These are phyloP conservation scores for Sinotaia quadrata DNA, from an alignment of 2,888 invertebrate species.

Conservation along the genomic window DNA sequence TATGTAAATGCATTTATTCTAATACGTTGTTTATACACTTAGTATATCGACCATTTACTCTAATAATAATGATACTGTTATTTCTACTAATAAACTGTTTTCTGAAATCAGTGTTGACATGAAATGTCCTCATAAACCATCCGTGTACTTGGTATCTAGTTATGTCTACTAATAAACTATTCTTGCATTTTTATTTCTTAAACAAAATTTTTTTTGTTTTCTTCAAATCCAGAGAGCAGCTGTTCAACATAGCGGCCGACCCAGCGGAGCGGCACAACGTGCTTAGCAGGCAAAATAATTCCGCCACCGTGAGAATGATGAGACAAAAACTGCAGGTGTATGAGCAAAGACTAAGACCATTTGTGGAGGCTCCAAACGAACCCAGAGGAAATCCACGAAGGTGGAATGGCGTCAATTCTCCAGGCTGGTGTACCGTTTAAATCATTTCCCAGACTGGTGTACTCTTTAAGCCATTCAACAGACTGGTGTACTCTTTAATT, in stretches of 20 bases:
- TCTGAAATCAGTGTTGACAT: no score
- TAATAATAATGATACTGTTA: no score
- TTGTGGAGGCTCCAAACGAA: neutral
- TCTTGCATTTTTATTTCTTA: no score
- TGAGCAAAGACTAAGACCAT: constrained; percentile 10
- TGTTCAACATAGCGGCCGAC: constrained; percentile 8
- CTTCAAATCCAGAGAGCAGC: constrained; percentile 25
- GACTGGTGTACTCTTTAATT: no score
- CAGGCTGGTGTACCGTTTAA: constrained; percentile 10
- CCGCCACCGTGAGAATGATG: neutral
- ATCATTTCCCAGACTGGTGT: neutral
- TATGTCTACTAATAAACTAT: no score
- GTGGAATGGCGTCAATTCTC: constrained; percentile 2
- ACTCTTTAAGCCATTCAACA: neutral
- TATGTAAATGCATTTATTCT: no score
- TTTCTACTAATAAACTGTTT: no score
- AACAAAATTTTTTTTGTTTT: no score
- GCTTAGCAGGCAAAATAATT: neutral
- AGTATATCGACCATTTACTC: no score
- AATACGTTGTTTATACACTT: no score
- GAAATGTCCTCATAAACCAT: no score
- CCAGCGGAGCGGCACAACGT: constrained; percentile 26
- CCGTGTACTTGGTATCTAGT: no score
- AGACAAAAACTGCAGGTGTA: constrained; percentile 2
- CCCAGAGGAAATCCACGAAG: neutral